phyloP scores from a whole-genome alignment of 1,140 invertebrate genomes.

The Sinella curviseta region DNA sequence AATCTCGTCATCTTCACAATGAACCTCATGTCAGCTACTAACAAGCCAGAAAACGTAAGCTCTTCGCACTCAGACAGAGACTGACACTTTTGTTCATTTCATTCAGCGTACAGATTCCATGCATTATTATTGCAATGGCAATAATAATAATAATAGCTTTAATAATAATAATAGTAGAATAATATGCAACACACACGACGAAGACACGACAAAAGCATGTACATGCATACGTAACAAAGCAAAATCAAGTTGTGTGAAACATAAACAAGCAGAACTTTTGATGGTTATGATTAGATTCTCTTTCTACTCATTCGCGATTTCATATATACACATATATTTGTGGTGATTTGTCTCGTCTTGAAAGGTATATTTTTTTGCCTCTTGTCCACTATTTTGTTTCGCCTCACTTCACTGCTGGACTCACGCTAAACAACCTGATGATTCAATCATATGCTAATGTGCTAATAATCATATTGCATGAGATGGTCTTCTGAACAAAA shows the following conservation, averaged over 20 bases:
- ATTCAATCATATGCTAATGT: conserved; percentile 23
- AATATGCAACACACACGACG: no score
- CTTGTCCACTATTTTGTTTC: not conserved
- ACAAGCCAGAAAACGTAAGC: not conserved
- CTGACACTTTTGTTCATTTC: not conserved
- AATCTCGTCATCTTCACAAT: conserved; percentile 22
- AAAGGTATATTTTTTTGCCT: no score
- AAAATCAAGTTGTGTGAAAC: no score
- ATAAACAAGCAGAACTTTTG: not conserved
- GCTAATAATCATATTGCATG: conserved; percentile 20
- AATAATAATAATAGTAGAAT: no score
- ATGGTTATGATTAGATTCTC: not conserved
- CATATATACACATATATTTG: no score
- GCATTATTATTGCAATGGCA: not conserved
- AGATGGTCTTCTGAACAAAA: not conserved
- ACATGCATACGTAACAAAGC: no score
- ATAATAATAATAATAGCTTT: not conserved
- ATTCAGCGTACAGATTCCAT: not conserved
- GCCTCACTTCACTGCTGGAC: not conserved
- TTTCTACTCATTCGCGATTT: not conserved
- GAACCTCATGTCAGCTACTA: not conserved
- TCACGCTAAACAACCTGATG: not conserved
- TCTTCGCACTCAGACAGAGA: not conserved
- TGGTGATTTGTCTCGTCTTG: no score
- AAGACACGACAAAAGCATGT: no score